These are phyloP conservation scores for Ceyx margarethae DNA, from an alignment of 2,113 vertebrate species.

Conservation along the genomic window DNA sequence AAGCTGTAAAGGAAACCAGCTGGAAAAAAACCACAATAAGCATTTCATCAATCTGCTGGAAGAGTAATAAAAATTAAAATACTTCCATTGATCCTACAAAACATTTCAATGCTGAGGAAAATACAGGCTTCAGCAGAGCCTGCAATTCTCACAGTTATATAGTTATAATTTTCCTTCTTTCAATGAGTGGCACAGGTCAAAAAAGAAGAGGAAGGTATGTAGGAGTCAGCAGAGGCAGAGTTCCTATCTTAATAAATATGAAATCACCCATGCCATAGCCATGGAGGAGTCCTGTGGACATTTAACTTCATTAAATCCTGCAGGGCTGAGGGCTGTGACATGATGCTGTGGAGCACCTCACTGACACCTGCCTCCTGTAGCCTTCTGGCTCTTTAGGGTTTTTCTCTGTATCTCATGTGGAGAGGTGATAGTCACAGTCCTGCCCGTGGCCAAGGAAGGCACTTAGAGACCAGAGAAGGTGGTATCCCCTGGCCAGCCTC, in stretches of 20 bases:
- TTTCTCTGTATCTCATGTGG: neutral
- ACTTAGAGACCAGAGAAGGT: neutral
- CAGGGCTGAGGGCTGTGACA: neutral
- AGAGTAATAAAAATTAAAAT: constrained; percentile 1
- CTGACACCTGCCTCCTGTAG: neutral
- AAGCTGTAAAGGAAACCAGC: neutral
- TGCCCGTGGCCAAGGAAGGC: neutral
- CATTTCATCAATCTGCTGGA: neutral
- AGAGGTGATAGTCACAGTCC: neutral
- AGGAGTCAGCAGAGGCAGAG: neutral
- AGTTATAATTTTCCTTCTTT: neutral
- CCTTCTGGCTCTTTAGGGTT: neutral
- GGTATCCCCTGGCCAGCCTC: neutral
- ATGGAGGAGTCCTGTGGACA: neutral
- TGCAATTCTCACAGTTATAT: neutral
- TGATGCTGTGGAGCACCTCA: neutral
- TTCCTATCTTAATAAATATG: neutral
- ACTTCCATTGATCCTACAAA: constrained; percentile 9
- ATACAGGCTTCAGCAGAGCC: neutral
- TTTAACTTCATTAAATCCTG: neutral
- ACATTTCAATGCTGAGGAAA: neutral
- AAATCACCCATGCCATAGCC: neutral
- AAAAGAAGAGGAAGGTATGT: neutral
- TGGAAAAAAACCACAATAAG: neutral
- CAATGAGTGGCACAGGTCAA: neutral